Base-by-base conservation (phyloP, 53 echinoderm and acorn worm species). In the Holothuria leucospilota region DNA sequence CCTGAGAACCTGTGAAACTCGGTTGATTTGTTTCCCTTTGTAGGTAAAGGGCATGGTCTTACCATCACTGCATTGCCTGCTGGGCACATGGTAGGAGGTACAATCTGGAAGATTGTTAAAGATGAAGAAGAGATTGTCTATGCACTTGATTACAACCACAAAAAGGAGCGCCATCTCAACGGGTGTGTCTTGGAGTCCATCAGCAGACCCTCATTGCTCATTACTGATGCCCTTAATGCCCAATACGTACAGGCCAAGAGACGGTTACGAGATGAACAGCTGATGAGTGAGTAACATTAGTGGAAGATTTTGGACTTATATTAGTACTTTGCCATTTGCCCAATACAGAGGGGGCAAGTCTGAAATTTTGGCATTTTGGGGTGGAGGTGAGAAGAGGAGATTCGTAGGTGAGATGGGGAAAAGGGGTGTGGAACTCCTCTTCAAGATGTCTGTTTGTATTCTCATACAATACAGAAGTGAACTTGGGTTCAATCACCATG, bases 81-180 rank as follows among this genome's bases (percentile, higher is more conserved):
- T 7, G 99, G 99, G 88, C 99, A 99, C 95, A 99, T 99, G 95
- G 93, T 99, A 27, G 99, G 99, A 13, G 99, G 99, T 21, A 99
- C 99, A 9, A 87, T 95, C 66, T 99, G 95, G 99, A 93, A 92
- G 85, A 99, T 99, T 20, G 95, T 99, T 62, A 99, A 99, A 81
- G 99, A 99, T 40, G 99, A 95, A 2, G 99, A 99, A 53, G 99
- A 99, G 84, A 99, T 99, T 26, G 78, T 99, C 38, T 99, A 99
- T 78, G 99, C 95, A 4, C 85, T 99, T 20, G 99, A 99, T 85
- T 99, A 99, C 86, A 99, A 99, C 78, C 99, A 99, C 92, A 99
- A 99, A 87, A 99, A 99, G 81, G 99, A 99, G 86, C 81, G 99
- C 23, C 99, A 99, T 81, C 92, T 99, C 27, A 99, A 99, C 61